Evolutionary conservation across 1,140 invertebrate species (phyloP).

Genomic region (Rhopalosiphum maidis): DNA sequence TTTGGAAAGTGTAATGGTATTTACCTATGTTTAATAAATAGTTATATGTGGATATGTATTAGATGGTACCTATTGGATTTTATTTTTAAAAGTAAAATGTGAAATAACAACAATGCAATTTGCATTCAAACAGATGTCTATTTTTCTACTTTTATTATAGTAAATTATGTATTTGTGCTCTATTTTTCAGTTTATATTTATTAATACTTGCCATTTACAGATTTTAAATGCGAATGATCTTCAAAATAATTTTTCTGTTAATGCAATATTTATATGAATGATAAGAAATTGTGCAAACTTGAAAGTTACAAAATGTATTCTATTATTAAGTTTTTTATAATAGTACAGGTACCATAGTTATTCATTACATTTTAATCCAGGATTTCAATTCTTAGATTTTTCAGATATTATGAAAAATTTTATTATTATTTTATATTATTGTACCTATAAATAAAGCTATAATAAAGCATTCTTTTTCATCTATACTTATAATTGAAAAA

Average conservation of each 20-base stretch:
- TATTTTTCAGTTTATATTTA: neutral
- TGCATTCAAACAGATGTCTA: slow-evolving; percentile 2
- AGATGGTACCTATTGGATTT: neutral
- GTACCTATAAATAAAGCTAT: neutral
- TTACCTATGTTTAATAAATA: neutral
- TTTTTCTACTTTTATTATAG: slow-evolving; percentile 6
- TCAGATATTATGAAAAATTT: neutral
- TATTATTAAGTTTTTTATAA: neutral
- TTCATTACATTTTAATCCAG: too few species aligned
- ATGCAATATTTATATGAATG: neutral
- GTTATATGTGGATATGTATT: neutral
- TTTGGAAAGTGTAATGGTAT: neutral
- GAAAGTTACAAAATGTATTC: neutral
- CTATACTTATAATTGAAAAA: too few species aligned
- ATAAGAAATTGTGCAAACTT: neutral
- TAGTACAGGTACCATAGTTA: neutral
- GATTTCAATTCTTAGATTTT: neutral
- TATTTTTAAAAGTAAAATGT: neutral
- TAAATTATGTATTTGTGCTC: neutral
- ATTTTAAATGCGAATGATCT: neutral
- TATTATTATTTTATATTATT: too few species aligned
- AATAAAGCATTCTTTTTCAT: neutral
- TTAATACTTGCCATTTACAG: neutral
- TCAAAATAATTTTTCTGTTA: neutral
- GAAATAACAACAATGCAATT: slow-evolving; percentile 13